These are phyloP conservation scores for Palythoa grandiflora DNA, from an alignment of 92 coral and sea anemone species.

Conservation along the genomic window DNA sequence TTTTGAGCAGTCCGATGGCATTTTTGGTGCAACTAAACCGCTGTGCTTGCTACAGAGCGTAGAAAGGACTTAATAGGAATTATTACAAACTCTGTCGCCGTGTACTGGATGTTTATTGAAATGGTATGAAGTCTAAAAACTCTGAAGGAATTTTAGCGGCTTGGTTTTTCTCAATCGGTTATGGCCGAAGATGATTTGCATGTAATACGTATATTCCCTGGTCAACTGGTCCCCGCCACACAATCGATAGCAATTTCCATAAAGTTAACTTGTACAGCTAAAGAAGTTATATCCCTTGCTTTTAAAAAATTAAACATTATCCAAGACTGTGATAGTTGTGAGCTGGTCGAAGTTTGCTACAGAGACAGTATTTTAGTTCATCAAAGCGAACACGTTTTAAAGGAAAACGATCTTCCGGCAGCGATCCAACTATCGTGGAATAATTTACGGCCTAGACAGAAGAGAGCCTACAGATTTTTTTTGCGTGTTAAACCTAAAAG, in stretches of 20 bases:
- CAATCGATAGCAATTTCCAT: constrained; percentile 91
- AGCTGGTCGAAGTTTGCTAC: constrained; percentile 97
- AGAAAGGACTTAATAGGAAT: constrained; percentile 26
- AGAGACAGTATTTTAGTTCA: constrained; percentile 88
- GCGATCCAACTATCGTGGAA: constrained; percentile 89
- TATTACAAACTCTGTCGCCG: constrained; percentile 4
- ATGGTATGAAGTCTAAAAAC: constrained; percentile 50
- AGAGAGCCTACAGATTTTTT: constrained; percentile 86
- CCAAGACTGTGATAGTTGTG: constrained; percentile 87
- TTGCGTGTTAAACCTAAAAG: constrained; percentile 76
- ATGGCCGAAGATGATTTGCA: constrained; percentile 59
- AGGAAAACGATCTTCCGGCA: constrained; percentile 84
- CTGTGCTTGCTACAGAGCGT: constrained; percentile 15
- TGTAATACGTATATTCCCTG: constrained; percentile 90
- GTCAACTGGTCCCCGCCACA: constrained; percentile 70
- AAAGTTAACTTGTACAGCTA: constrained; percentile 81
- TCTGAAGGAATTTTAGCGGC: constrained; percentile 28
- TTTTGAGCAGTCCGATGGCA: constrained; percentile 24
- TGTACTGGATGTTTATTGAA: constrained; percentile 29
- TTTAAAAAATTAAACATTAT: constrained; percentile 83
- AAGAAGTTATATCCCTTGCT: constrained; percentile 83
- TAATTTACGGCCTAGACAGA: constrained; percentile 75
- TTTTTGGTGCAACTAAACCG: constrained; percentile 1
- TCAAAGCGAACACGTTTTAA: constrained; percentile 85
- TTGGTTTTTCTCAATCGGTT: constrained; percentile 20